Percentiles rank a stretch among this genome's conserved stretches.
Evolutionary conservation across 2,113 vertebrate species (phyloP).

Genomic region (Caranx melampygus): DNA sequence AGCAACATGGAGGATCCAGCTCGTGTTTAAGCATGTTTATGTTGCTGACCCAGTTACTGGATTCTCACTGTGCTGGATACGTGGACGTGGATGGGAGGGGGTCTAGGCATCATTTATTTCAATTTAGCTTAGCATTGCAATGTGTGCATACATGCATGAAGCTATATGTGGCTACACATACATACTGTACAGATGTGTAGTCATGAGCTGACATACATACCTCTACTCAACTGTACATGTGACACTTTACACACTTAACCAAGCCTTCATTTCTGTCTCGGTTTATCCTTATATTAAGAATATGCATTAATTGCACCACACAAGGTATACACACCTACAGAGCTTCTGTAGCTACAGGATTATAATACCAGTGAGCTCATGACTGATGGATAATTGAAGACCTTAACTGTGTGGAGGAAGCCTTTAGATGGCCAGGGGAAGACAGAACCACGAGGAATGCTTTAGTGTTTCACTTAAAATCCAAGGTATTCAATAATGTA

Average conservation of each 20-base stretch:
- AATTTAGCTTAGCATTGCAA: slow-evolving; percentile 45
- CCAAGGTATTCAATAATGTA: slow-evolving; percentile 79
- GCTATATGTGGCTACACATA: slow-evolving; percentile 3
- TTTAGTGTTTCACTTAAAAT: slow-evolving; percentile 74
- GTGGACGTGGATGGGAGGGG: slow-evolving; percentile 46
- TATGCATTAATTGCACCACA: slow-evolving; percentile 18
- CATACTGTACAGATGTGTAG: background rate
- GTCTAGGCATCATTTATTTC: slow-evolving; percentile 49
- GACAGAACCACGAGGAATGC: slow-evolving; percentile 52
- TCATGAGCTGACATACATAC: slow-evolving; percentile 4
- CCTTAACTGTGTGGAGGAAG: slow-evolving; percentile 38
- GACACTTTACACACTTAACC: background rate
- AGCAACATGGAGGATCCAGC: slow-evolving; percentile 61
- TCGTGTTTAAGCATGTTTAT: slow-evolving; percentile 69
- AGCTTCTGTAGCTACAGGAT: slow-evolving; percentile 40
- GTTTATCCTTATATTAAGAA: background rate
- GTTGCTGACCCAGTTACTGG: slow-evolving; percentile 80
- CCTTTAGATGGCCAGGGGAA: slow-evolving; percentile 60
- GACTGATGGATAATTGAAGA: slow-evolving; percentile 71
- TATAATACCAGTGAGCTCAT: slow-evolving; percentile 51
- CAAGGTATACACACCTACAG: slow-evolving; percentile 23
- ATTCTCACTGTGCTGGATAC: slow-evolving; percentile 49
- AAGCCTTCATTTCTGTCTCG: background rate
- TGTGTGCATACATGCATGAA: slow-evolving; percentile 2
- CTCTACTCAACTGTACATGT: background rate